These are phyloP conservation scores for Ptychoptera albimana DNA, from an alignment of 2,888 invertebrate species.

Conservation along the genomic window DNA sequence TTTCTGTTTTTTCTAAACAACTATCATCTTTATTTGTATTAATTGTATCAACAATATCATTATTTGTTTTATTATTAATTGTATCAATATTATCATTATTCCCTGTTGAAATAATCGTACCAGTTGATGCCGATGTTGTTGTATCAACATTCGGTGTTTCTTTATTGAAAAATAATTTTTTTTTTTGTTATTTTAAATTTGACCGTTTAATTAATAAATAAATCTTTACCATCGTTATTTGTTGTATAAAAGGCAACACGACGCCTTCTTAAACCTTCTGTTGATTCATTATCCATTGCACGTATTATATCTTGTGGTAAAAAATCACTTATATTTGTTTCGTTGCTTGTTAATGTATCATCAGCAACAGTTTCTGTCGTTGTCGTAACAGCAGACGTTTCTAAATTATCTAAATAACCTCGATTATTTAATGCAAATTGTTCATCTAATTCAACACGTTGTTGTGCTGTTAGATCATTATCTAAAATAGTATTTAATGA, in stretches of 20 bases:
- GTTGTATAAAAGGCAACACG: slow-evolving; percentile 8
- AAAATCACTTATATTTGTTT: slow-evolving; percentile 12
- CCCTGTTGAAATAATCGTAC: too few relatives aligned
- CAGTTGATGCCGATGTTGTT: too few relatives aligned
- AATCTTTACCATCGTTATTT: too few relatives aligned
- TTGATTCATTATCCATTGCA: slow-evolving; percentile 14
- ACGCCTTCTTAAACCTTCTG: slow-evolving; percentile 12
- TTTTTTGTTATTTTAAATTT: too few relatives aligned
- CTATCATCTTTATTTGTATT: too few relatives aligned
- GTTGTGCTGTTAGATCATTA: slow-evolving; percentile 11
- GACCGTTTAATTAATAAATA: too few relatives aligned
- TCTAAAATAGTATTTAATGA: slow-evolving; percentile 18
- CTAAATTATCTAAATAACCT: slow-evolving; percentile 3
- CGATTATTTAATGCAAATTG: slow-evolving; percentile 9
- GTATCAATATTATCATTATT: too few relatives aligned
- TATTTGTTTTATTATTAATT: too few relatives aligned
- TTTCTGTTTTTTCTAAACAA: too few relatives aligned
- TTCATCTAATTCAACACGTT: neutral
- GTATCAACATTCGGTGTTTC: too few relatives aligned
- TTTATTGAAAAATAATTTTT: too few relatives aligned
- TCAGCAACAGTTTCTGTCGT: slow-evolving; percentile 7
- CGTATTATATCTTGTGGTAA: slow-evolving; percentile 14
- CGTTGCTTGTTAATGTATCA: slow-evolving; percentile 12
- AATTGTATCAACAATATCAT: too few relatives aligned
- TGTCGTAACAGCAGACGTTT: slow-evolving; percentile 10